Evolutionary conservation across 2,797 vertebrate genomes (phyloP).

Genomic region (Calcarius lapponicus): DNA sequence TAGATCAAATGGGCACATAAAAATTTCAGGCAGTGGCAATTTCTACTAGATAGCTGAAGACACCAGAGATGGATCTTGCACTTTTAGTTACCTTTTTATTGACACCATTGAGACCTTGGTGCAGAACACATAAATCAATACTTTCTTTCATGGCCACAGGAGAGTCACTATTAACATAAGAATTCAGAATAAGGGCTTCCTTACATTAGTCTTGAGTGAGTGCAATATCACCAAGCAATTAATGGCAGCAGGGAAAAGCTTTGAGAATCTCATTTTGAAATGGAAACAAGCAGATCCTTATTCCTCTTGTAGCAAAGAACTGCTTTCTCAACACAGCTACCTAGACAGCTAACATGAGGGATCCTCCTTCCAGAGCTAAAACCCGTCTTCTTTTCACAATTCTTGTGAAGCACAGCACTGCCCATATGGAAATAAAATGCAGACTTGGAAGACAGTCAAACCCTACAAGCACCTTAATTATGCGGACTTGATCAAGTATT

Average conservation of each 20-base stretch:
- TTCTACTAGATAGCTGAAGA: not conserved
- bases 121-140: not conserved
- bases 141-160: not conserved
- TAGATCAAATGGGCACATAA: not conserved
- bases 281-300: not conserved
- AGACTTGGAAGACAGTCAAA: not conserved
- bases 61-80: not conserved
- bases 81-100: not conserved
- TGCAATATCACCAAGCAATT: not conserved
- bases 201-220: not conserved
- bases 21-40: not conserved
- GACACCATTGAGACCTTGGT: not conserved
- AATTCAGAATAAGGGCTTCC: not conserved
- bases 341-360: no score
- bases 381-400: not conserved
- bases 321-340: not conserved
- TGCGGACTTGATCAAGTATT: fast-evolving
- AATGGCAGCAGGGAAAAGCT: not conserved
- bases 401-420: not conserved
- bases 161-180: not conserved
- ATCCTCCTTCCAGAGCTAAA: not conserved
- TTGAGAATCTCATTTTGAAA: not conserved
- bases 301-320: not conserved
- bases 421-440: not conserved
- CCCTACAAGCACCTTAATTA: not conserved